A percentile compares a stretch with the other conserved stretches of the same genome.
Conservation (phyloP, 2,113 vertebrate genomes). For the Choloepus hoffmanni region DNA sequence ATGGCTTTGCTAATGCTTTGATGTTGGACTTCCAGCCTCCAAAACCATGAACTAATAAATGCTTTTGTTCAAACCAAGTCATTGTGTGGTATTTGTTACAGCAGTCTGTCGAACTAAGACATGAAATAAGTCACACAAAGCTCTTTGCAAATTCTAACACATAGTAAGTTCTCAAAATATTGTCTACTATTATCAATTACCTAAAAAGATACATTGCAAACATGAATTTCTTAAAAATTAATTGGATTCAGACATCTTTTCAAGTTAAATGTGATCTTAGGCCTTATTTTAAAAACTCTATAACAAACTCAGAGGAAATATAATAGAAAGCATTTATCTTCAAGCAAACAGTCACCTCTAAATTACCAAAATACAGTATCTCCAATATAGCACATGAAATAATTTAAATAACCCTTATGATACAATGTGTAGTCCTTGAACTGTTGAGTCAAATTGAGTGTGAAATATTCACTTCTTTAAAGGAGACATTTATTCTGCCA, state of each 20-base stretch:
- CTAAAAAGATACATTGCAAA: neutral
- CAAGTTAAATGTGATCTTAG: neutral
- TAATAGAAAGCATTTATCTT: neutral
- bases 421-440: neutral
- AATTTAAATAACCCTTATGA: neutral
- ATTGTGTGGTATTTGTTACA: too few species aligned
- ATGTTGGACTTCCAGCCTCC: too few species aligned
- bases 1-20: too few species aligned
- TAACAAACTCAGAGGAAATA: neutral
- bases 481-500: neutral
- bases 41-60: too few species aligned
- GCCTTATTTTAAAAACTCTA: neutral
- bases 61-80: too few species aligned
- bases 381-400: neutral
- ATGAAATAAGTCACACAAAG: neutral
- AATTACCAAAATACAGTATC: neutral
- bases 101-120: too few species aligned
- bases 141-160: neutral
- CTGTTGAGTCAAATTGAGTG: neutral
- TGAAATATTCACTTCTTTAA: neutral
- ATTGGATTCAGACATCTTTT: slow-evolving; percentile 6
- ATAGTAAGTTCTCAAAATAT: neutral
- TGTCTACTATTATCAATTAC: neutral
- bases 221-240: neutral
- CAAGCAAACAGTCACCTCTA: neutral